Conservation (phyloP, 2,888 invertebrate species). For the Temnothorax unifasciatus region DNA sequence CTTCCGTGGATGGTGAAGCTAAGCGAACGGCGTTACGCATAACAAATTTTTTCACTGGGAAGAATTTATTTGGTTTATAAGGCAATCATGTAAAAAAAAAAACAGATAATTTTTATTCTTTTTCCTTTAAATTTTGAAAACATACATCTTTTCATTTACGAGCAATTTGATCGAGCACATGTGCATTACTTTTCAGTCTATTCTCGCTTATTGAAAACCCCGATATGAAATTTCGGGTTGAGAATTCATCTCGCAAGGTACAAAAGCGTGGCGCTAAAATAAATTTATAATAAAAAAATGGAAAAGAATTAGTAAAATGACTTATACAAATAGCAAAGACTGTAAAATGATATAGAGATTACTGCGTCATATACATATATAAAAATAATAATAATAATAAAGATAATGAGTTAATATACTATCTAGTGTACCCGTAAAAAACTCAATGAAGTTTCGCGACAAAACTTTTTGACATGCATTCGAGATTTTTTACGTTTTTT, state of each 20-base stretch:
- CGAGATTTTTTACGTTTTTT: not conserved
- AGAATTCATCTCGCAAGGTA: slow-evolving; percentile 57
- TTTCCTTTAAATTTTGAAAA: slow-evolving; percentile 1
- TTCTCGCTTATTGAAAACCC: not conserved
- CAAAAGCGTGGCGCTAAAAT: slow-evolving; percentile 80
- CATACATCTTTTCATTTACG: not conserved
- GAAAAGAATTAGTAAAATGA: slow-evolving; percentile 75
- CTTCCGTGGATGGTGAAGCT: not conserved
- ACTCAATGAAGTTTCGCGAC: not conserved
- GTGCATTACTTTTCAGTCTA: slow-evolving; percentile 19
- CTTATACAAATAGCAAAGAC: slow-evolving; percentile 76
- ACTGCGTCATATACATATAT: slow-evolving; percentile 59
- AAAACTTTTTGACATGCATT: no score
- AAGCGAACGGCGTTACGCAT: not conserved
- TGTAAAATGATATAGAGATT: slow-evolving; percentile 68
- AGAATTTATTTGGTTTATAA: slow-evolving; percentile 15
- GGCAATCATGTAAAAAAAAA: not conserved
- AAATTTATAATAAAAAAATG: slow-evolving; percentile 79
- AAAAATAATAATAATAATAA: slow-evolving; percentile 60
- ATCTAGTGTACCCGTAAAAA: slow-evolving; percentile 19
- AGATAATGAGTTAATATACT: slow-evolving; percentile 33
- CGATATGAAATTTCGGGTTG: not conserved
- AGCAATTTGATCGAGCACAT: not conserved
- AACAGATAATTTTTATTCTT: slow-evolving; percentile 20
- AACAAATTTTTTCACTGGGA: not conserved